Conservation (phyloP, 2,888 invertebrate genomes). For the Trissolcus brochymenae region DNA sequence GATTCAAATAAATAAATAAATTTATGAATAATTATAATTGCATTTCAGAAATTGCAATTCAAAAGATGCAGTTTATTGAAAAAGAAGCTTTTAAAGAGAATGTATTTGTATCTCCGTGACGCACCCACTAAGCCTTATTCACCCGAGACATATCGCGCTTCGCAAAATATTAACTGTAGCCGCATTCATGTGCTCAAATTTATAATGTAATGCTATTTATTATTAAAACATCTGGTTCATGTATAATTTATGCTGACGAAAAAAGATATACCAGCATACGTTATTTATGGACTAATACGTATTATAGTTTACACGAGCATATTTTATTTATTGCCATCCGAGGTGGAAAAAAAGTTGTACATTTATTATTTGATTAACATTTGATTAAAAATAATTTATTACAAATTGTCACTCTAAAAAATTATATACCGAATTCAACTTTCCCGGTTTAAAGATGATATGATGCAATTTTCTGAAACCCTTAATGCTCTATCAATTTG, state of each 20-base stretch:
- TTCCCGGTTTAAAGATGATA: too few species aligned
- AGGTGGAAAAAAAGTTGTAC: neutral
- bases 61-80: too few species aligned
- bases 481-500: too few species aligned
- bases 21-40: too few species aligned
- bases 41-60: too few species aligned
- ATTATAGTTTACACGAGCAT: slow-evolving; percentile 31
- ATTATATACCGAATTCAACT: neutral
- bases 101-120: slow-evolving; percentile 40
- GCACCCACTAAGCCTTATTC: slow-evolving; percentile 38
- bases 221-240: slow-evolving; percentile 53
- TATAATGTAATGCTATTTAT: slow-evolving; percentile 51
- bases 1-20: too few species aligned
- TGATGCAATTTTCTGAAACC: too few species aligned
- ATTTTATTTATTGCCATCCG: slow-evolving; percentile 26
- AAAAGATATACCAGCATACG: slow-evolving; percentile 28
- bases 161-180: slow-evolving; percentile 48
- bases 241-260: slow-evolving; percentile 38
- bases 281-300: slow-evolving; percentile 48
- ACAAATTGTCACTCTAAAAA: too few species aligned
- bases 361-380: neutral
- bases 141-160: slow-evolving; percentile 31
- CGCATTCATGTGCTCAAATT: slow-evolving; percentile 34
- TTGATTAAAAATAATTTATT: neutral
- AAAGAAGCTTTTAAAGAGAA: slow-evolving; percentile 41